phyloP scores from a whole-genome alignment of 2,888 invertebrate species.

The Lasioglossum figueresi region DNA sequence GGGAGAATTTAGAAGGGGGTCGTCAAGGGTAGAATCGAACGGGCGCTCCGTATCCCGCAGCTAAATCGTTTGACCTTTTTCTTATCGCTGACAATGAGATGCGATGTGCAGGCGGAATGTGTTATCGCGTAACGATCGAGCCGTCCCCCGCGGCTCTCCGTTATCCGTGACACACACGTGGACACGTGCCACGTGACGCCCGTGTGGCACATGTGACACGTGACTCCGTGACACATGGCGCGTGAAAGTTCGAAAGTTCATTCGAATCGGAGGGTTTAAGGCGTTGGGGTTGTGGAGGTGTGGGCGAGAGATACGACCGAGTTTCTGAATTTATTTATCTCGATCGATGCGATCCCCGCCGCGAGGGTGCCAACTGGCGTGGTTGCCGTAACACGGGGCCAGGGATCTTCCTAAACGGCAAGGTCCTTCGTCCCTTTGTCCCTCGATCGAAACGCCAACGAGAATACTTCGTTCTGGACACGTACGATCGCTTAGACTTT shows the following conservation, averaged over 20 bases:
- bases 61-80: background rate
- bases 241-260: conserved; percentile 7
- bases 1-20: background rate
- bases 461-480: background rate
- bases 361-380: background rate
- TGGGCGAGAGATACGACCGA: background rate
- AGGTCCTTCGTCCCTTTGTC: conserved; percentile 23
- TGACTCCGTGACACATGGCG: background rate
- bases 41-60: background rate
- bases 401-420: conserved; percentile 39
- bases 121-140: background rate
- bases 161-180: background rate
- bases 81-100: background rate
- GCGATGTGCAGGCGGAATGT: background rate
- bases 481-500: background rate
- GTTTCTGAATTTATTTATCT: conserved; percentile 5
- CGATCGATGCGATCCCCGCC: conserved; percentile 1
- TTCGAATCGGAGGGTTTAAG: background rate
- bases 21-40: background rate
- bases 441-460: conserved; percentile 2
- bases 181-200: background rate
- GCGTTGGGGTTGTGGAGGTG: background rate
- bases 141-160: background rate
- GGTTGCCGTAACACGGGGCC: background rate
- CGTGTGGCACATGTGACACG: no score